A percentile compares a stretch with the other conserved stretches of the same genome.
These are phyloP conservation scores for Scortum barcoo DNA, from an alignment of 2,113 vertebrate species.

Conservation along the genomic window DNA sequence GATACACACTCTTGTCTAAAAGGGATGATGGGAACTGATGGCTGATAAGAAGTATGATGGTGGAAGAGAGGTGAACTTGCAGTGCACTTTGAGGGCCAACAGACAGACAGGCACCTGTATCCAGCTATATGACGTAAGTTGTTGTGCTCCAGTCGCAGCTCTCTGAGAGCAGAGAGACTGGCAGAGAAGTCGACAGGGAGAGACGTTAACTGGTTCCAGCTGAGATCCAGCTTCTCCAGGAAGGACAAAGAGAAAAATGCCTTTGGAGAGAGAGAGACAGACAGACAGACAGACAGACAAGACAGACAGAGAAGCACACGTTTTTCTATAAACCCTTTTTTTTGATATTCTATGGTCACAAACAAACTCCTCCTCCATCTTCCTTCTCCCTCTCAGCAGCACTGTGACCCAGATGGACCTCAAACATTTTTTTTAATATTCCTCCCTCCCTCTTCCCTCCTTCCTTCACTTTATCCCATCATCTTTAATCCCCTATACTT, in stretches of 20 bases:
- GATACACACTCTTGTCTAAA: too few relatives aligned
- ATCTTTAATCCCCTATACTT: not conserved
- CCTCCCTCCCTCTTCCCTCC: not conserved
- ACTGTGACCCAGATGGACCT: not conserved
- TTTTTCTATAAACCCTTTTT: not conserved
- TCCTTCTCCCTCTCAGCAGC: not conserved
- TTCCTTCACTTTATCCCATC: not conserved
- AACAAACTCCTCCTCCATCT: not conserved
- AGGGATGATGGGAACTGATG: too few relatives aligned
- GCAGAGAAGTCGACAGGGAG: constrained; percentile 79
- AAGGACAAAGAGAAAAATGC: constrained; percentile 81
- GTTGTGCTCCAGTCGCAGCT: constrained; percentile 81
- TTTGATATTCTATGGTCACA: too few relatives aligned
- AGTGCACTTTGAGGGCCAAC: not conserved
- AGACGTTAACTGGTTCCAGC: constrained; percentile 72
- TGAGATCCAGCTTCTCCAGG: constrained; percentile 85
- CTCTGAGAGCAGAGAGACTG: constrained; percentile 75
- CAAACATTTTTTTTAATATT: not conserved
- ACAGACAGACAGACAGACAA: not conserved
- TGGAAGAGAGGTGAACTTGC: not conserved
- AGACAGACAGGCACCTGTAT: constrained; percentile 59
- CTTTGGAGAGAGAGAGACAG: constrained; percentile 29
- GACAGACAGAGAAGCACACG: not conserved
- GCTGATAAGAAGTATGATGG: not conserved
- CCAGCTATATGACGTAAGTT: constrained; percentile 60